A percentile compares a stretch with the other conserved stretches of the same genome.
These are phyloP conservation scores for Solenopsis fugax DNA, from an alignment of 1,140 invertebrate species.

Conservation along the genomic window DNA sequence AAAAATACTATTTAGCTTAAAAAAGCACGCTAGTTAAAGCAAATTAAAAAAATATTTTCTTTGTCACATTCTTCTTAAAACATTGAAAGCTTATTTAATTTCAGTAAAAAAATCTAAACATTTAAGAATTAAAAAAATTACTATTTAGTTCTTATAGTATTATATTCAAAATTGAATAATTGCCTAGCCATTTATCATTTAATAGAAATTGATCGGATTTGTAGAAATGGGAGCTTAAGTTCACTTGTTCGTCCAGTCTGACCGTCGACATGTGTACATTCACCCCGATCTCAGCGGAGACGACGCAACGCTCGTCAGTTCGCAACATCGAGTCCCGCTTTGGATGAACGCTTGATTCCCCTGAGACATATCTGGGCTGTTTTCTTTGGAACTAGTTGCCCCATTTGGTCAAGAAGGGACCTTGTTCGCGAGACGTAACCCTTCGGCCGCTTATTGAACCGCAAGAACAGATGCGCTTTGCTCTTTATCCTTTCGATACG, in stretches of 20 bases:
- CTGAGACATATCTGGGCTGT: slow-evolving; percentile 83
- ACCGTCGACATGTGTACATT: slow-evolving; percentile 80
- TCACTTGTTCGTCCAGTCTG: slow-evolving; percentile 83
- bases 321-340: slow-evolving; percentile 76
- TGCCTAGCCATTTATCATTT: not conserved
- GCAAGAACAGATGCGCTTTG: slow-evolving; percentile 77
- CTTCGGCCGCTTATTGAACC: slow-evolving; percentile 56
- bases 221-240: slow-evolving; percentile 78
- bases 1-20: not conserved
- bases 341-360: slow-evolving; percentile 78
- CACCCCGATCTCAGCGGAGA: slow-evolving; percentile 74
- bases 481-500: slow-evolving; percentile 73
- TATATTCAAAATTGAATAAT: slow-evolving; percentile 13
- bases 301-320: slow-evolving; percentile 58
- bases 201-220: not conserved
- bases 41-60: slow-evolving; percentile 1
- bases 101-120: not conserved
- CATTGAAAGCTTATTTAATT: not conserved
- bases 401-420: slow-evolving; percentile 80
- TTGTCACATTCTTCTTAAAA: slow-evolving; percentile 5
- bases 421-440: slow-evolving; percentile 64
- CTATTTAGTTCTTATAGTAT: not conserved
- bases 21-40: not conserved
- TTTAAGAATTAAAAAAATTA: not conserved
- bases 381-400: slow-evolving; percentile 80